Evolutionary conservation across 2,888 invertebrate species (phyloP), one percentile per base, ranked within the genome.

Genomic region (Sarcophaga subvicina): DNA sequence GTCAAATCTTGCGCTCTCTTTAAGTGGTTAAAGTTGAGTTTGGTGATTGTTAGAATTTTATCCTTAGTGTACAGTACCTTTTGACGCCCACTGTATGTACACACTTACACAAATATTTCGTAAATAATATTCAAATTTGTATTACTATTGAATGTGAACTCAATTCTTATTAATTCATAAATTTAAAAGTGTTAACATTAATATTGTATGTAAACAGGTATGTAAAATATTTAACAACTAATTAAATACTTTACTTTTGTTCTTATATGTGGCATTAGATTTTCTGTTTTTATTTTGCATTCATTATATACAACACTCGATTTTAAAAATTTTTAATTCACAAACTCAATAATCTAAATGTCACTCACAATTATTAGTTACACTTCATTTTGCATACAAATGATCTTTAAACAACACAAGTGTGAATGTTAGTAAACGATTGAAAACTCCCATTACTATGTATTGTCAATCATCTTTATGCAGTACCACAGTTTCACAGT

Each of bases 341-440:
- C 5, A 14, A 54, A 14, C 54, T 73, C 76, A 54, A 20, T 47
- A 71, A 59, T 66, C 37, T 49, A 72, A 83, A 83, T 83, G 83
- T 25, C 83, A 83, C 67, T 78, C 17, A 47, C 14, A 14, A 25
- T 76, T 70, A 62, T 62, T 69, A 69, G 20, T 82, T 70, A 59
- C 69, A 76, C 76, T 72, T 80, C 59, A 80, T 80, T 79, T 70
- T 81, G 62, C 54, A 60, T 60, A 17, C 17, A 49, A 45, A 66
- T 59, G 60, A 66, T 60, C 10, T 72, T 60, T 54, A 47, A 45
- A 14, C 71, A 80, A 59, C 45, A 22, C 67, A 5, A 47, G 47
- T 66, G 62, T 63, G 62, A 10, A 10, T 10, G 20, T 62, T n/a
- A 1, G 37, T 37, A 37, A 37, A 3, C 62, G 20, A 45, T 67